Evolutionary conservation across 2,797 vertebrate genomes (phyloP), one percentile per base, ranked within the genome.

Genomic region (Pelobates cultripes): DNA sequence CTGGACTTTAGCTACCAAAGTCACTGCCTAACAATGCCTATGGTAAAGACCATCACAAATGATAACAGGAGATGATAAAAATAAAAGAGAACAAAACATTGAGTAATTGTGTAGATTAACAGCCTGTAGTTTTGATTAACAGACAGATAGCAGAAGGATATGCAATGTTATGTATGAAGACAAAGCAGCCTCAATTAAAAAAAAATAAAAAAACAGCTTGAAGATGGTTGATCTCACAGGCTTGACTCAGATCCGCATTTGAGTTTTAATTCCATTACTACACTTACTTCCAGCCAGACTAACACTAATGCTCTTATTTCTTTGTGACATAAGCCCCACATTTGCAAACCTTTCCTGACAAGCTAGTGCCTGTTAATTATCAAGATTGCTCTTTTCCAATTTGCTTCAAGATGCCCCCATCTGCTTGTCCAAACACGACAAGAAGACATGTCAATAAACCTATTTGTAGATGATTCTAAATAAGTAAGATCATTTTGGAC

Each of bases 271-370:
- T 64, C 67, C 66, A 74, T 83, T 78, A 83, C 1, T 8, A 5
- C 61, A 28, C 53, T 15, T 13, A n/a, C 43, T 60, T 73, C 42
- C 66, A 15, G 70, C 40, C 28, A 28, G 28, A 28, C 53, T 43
- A 63, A 44, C 71, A 74, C 53, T 55, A 9, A 43, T 28, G 71
- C 81, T 74, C 71, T 70, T 69, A 70, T 72, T 41, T 73, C n/a
- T 28, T 51, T 42, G 66, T 74, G 76, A 78, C 76, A 53, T 83
- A 83, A 83, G 78, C 76, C 76, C 55, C 9, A 41, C 15, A 74
- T 83, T 73, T 61, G 81, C 55, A 47, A 78, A 67, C 15, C 75
- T 17, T 55, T 42, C 40, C 44, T 69, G 71, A 78, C 70, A 60
- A 74, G 55, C 43, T 8, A 41, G 67, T 28, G 7, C 71, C 76